Evolutionary conservation across 92 coral and sea anemone genomes (phyloP), one percentile per base, ranked within the genome.

Genomic region (Bergia puertoricense): DNA sequence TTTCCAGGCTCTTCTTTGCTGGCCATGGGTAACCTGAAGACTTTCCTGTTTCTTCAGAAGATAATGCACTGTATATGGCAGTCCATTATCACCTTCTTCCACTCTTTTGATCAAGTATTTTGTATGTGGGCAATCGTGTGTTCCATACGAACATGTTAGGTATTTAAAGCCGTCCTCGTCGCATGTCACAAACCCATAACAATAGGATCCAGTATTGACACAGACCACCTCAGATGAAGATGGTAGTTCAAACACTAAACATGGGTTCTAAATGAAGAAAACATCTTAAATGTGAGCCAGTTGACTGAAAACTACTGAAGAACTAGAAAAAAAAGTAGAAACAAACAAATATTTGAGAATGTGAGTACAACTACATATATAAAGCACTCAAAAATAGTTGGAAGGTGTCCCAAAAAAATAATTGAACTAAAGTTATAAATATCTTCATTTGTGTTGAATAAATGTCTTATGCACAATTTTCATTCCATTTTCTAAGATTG

Each of bases 131-230:
- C 90, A 88, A 20, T 74, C 73, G 68, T 81, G 80, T 13, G 90
- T 88, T 4, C 76, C 90, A 80, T 80, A 88, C 43, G 8, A 36
- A 45, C 81, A 88, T 15, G 90, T 88, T 9, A 72, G 74, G 46
- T 86, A 88, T 40, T 81, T 88, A 42, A 88, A 81, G 11, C 74
- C 90, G 5, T 80, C 68, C 81, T 72, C 44, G 77, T 80, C 79
- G 2, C 50, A 79, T 46, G 72, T 85, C 65, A 88, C 86, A 88
- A 88, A 88, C 13, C 86, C 77, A 88, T 80, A 88, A 76, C 37
- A 44, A 39, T 51, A 74, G 45, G 9, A 13, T 16, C 75, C 74
- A 74, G 84, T 10, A 30, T 79, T 79, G 67, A 79, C 44, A 79
- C 66, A 79, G 6, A 79, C 66, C 40, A 79, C 82, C n/a, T 79